These are phyloP conservation scores for Zeus faber DNA, from an alignment of 2,113 vertebrate species.

Conservation along the genomic window DNA sequence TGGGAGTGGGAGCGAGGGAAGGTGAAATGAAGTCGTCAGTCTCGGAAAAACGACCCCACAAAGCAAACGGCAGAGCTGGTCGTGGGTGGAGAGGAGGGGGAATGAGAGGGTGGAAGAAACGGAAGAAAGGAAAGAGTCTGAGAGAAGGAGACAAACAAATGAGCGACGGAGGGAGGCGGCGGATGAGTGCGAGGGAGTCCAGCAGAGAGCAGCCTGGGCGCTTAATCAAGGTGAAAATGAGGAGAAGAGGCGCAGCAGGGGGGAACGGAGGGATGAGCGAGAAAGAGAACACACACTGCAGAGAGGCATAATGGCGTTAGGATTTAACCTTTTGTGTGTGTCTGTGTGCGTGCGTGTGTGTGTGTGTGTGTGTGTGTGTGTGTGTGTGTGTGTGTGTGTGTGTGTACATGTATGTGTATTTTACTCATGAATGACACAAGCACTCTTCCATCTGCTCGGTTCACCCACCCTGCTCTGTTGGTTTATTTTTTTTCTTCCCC, in stretches of 20 bases:
- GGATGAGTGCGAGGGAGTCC: background rate
- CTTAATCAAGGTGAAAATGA: background rate
- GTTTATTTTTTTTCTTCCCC: background rate
- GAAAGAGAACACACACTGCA: background rate
- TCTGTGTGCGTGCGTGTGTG: background rate
- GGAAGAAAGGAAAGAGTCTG: conserved; percentile 4
- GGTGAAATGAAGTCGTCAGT: no score
- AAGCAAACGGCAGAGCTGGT: no score
- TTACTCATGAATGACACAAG: background rate
- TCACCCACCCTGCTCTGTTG: no score
- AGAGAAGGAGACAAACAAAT: conserved; percentile 2
- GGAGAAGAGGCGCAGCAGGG: conserved; percentile 6
- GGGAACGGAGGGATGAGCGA: conserved; percentile 20
- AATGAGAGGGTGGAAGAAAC: conserved; percentile 3
- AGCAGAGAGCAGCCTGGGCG: background rate
- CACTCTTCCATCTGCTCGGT: no score
- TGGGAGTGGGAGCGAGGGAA: no score
- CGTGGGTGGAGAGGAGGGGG: background rate
- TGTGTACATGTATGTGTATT: background rate
- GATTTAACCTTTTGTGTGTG: background rate
- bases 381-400: conserved; percentile 12
- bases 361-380: background rate
- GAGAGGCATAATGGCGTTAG: no score
- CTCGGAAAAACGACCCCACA: no score
- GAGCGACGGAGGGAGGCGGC: conserved; percentile 2